phyloP scores from a whole-genome alignment of 2,888 invertebrate species.

The Proisotoma minuta region DNA sequence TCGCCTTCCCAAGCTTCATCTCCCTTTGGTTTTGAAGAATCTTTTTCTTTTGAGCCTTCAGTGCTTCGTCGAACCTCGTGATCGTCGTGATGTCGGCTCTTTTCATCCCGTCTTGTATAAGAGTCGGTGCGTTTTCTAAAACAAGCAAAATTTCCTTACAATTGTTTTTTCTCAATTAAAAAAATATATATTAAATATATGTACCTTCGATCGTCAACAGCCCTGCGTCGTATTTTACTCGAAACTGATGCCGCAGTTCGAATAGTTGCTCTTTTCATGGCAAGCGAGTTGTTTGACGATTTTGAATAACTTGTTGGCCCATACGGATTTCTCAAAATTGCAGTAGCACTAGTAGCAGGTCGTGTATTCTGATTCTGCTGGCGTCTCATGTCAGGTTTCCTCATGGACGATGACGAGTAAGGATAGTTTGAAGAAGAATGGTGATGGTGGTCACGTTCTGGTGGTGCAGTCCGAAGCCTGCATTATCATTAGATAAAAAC shows the following conservation, averaged over 20 bases:
- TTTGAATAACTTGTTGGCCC: slow-evolving; percentile 1
- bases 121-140: neutral
- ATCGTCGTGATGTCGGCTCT: slow-evolving; percentile 15
- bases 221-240: slow-evolving; percentile 25
- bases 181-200: neutral
- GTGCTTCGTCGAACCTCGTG: neutral
- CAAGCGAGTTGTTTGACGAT: slow-evolving; percentile 6
- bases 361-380: too few relatives aligned
- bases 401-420: slow-evolving; percentile 5
- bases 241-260: slow-evolving; percentile 35
- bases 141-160: neutral
- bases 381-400: slow-evolving; percentile 25
- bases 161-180: neutral
- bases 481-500: neutral
- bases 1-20: neutral
- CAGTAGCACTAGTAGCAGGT: slow-evolving; percentile 14
- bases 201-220: slow-evolving; percentile 1
- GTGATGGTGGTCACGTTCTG: too few relatives aligned
- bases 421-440: slow-evolving; percentile 30
- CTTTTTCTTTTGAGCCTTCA: slow-evolving; percentile 17
- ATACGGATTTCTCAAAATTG: neutral
- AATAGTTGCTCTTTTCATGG: slow-evolving; percentile 31
- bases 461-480: slow-evolving; percentile 47
- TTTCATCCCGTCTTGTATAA: slow-evolving; percentile 2
- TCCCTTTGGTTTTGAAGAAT: neutral